These are phyloP conservation scores for Furcula furcula DNA, from an alignment of 2,888 invertebrate species.

Conservation along the genomic window DNA sequence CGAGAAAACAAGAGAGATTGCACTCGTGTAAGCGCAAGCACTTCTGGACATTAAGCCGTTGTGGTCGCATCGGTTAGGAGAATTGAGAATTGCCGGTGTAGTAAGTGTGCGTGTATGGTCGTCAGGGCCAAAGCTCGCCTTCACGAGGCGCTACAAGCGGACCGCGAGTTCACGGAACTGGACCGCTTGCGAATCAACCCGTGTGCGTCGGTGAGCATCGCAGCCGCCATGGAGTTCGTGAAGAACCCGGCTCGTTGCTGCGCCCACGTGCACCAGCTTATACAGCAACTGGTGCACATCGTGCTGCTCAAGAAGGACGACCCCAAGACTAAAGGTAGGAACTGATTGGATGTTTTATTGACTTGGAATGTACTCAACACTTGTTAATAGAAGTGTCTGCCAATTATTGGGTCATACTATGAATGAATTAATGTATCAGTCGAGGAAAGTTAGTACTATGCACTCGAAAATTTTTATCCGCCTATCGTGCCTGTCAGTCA, in stretches of 20 bases:
- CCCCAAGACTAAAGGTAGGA: conserved; percentile 88
- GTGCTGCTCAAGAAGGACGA: conserved; percentile 94
- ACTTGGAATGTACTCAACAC: not conserved
- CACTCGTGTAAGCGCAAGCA: no score
- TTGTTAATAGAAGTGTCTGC: no score
- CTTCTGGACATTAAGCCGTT: no score
- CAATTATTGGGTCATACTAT: no score
- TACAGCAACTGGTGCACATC: conserved; percentile 92
- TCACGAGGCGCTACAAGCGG: conserved; percentile 95
- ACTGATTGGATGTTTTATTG: not conserved
- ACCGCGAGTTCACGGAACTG: conserved; percentile 91
- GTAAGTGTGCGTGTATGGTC: not conserved
- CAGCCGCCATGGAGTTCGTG: conserved; percentile 95
- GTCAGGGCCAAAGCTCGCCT: conserved; percentile 96
- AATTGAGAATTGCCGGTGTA: no score
- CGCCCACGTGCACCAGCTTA: conserved; percentile 92
- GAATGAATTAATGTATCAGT: no score
- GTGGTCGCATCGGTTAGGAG: no score
- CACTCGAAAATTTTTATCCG: no score
- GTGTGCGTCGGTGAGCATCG: conserved; percentile 94
- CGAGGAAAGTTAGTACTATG: no score
- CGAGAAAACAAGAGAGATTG: no score
- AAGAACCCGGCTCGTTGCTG: conserved; percentile 98
- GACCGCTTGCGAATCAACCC: conserved; percentile 96
- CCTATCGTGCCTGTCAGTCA: no score